Evolutionary conservation across 2,888 invertebrate genomes (phyloP), one percentile per base, ranked within the genome.

Genomic region (Apamea epomidion): DNA sequence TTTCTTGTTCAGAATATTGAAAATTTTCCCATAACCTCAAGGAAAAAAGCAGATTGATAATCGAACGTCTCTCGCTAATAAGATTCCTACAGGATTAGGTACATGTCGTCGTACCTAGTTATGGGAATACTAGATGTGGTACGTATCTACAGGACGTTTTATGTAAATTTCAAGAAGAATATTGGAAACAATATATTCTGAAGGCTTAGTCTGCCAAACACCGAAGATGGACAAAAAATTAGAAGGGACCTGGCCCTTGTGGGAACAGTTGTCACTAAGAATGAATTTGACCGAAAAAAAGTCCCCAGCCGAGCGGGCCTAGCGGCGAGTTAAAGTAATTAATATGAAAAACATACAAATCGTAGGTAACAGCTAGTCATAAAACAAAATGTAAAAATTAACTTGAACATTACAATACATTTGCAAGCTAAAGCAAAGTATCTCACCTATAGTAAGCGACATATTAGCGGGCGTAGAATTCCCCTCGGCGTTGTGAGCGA

Each of bases 401-500:
- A 16, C 0, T 14, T 37, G 29, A 42, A 51, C 2, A 29, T 51
- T 42, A 0, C 48, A 51, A 51, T 74, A 48, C 14, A 37, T 29
- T 32, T 76, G 4, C 25, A 54, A 64, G 21, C 0, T 1, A 42
- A 18, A 32, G 6, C 0, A 8, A 45, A 42, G 62, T 25, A 21
- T 67, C 70, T 1, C 6, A 90, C 90, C 86, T 91, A 93, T 88
- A 29, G 87, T 88, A 16, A 95, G 86, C 74, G 92, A 90, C 37
- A 93, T 91, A 74, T 92, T 93, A 10, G 93, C 92, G 3, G 93
- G 86, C 16, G 92, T 90, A 16, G 96, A 97, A 87, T 95, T 92
- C 21, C 97, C 97, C 42, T 93, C 88, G 2, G 93, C 87, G 73
- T 96, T 97, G 79, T 97, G 96, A 0, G 97, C 96, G 12, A 92